Conservation (phyloP, 2,888 invertebrate species). For the Lingula anatina region DNA sequence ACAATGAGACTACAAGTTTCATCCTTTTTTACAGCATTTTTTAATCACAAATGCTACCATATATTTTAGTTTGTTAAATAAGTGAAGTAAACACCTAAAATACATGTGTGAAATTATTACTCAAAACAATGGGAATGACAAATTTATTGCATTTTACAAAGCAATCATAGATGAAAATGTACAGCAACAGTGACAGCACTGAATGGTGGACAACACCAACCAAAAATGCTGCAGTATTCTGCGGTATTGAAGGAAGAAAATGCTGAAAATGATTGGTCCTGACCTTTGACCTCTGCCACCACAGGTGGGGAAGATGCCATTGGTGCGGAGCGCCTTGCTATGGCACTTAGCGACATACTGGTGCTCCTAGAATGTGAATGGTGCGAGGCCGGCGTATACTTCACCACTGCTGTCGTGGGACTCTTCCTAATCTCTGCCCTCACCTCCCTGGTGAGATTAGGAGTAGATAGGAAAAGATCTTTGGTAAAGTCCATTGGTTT, state of each 20-base stretch:
- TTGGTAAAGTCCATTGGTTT: constrained; percentile 79
- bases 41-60: too few relatives aligned
- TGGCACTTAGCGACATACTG: constrained; percentile 62
- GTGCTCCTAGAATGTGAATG: constrained; percentile 87
- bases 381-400: constrained; percentile 60
- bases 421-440: constrained; percentile 25
- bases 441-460: constrained; percentile 63
- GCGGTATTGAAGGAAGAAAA: constrained; percentile 60
- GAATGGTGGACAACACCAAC: too few relatives aligned
- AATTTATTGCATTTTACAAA: too few relatives aligned
- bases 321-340: neutral
- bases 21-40: too few relatives aligned
- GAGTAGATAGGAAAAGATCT: constrained; percentile 94
- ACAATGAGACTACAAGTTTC: too few relatives aligned
- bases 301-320: too few relatives aligned
- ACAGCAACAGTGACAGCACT: too few relatives aligned
- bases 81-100: too few relatives aligned
- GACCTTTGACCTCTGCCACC: constrained; percentile 60
- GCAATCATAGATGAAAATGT: too few relatives aligned
- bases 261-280: constrained; percentile 58
- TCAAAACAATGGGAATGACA: too few relatives aligned
- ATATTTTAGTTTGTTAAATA: too few relatives aligned
- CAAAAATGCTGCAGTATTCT: constrained; percentile 57
- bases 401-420: constrained; percentile 37
- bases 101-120: too few relatives aligned